Percentiles rank a stretch among this genome's conserved stretches.
phyloP scores from a whole-genome alignment of 2,113 vertebrate genomes.

The Aptenodytes patagonicus region DNA sequence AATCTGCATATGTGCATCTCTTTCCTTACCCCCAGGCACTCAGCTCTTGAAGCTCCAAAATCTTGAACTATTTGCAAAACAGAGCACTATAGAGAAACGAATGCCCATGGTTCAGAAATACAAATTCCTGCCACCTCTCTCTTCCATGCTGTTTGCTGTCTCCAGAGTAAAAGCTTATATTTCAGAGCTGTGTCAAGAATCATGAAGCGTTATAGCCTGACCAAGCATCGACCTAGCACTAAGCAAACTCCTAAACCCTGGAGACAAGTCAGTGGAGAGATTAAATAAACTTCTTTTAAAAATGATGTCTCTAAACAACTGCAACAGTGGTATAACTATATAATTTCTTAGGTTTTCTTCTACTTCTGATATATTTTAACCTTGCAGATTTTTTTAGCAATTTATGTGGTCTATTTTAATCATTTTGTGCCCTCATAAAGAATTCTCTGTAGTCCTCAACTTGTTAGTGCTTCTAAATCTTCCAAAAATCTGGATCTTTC shows the following conservation, averaged over 20 bases:
- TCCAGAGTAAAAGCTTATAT: conserved; percentile 65
- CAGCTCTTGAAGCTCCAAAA: background rate
- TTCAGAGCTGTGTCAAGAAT: conserved; percentile 65
- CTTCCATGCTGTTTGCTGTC: conserved; percentile 33
- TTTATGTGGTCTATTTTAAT: background rate
- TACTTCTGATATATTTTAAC: background rate
- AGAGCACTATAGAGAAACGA: background rate
- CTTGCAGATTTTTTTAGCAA: background rate
- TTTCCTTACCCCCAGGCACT: background rate
- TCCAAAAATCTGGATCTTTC: background rate
- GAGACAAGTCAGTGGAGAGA: conserved; percentile 39
- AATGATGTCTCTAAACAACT: background rate
- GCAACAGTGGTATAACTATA: background rate
- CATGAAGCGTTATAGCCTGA: conserved; percentile 62
- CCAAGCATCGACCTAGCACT: conserved; percentile 62
- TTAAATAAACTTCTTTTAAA: conserved; percentile 22
- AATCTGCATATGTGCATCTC: background rate
- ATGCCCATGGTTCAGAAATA: background rate
- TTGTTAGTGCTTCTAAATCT: background rate
- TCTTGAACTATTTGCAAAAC: background rate
- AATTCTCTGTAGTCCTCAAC: background rate
- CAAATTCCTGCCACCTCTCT: background rate
- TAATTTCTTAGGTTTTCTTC: background rate
- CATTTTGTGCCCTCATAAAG: background rate
- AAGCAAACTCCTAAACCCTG: conserved; percentile 44